Evolutionary conservation across 2,797 vertebrate species (phyloP).

Genomic region (Nothura maculosa): DNA sequence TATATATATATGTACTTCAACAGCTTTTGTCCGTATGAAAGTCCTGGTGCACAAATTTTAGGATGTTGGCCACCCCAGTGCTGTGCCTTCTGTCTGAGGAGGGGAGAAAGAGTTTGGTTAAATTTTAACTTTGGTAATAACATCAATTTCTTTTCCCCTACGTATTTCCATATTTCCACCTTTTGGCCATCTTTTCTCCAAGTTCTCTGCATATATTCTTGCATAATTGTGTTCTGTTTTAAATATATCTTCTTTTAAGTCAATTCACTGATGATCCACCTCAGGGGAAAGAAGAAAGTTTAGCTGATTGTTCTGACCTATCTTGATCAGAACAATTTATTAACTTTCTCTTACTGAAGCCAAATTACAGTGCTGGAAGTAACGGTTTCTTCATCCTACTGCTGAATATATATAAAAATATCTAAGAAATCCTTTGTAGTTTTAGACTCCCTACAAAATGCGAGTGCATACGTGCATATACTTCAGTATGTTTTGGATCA

Average conservation of each 20-base stretch:
- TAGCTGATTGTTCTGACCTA: background rate
- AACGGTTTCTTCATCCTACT: fast-evolving
- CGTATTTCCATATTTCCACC: background rate
- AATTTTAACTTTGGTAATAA: background rate
- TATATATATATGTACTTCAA: too few relatives aligned
- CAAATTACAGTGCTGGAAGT: background rate
- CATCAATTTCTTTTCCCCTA: fast-evolving
- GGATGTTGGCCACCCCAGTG: background rate
- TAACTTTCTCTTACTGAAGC: background rate
- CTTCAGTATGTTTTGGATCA: background rate
- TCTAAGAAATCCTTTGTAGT: background rate
- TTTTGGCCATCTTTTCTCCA: background rate
- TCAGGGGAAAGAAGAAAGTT: background rate
- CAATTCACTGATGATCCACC: background rate
- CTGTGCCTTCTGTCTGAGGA: background rate
- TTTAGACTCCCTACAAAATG: background rate
- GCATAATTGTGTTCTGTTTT: background rate
- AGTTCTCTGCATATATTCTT: background rate
- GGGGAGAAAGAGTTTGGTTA: background rate
- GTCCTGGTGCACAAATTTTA: background rate
- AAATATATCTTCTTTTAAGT: background rate
- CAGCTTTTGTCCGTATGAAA: background rate
- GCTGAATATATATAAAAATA: background rate
- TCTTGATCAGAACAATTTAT: background rate
- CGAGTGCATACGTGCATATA: background rate